Evolutionary conservation across 2,888 invertebrate species (phyloP).

Genomic region (Nineta flava): DNA sequence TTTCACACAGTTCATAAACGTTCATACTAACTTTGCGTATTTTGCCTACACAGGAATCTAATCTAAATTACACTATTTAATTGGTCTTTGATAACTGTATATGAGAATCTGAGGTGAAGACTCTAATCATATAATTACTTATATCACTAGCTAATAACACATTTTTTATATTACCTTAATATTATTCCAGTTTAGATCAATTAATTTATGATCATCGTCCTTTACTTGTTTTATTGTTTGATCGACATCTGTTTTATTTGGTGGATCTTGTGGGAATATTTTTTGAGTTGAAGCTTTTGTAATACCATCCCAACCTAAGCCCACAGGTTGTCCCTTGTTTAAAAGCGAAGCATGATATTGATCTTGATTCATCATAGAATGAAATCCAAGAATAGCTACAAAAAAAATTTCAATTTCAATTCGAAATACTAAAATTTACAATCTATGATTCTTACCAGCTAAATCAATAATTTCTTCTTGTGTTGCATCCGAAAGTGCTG

Average conservation of each 20-base stretch:
- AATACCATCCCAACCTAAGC: slow-evolving; percentile 85
- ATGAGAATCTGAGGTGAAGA: too few species aligned
- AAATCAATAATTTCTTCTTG: slow-evolving; percentile 98
- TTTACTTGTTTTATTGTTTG: slow-evolving; percentile 78
- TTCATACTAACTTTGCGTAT: too few species aligned
- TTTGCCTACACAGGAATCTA: too few species aligned
- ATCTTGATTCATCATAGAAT: slow-evolving; percentile 99
- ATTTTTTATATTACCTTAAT: slow-evolving; percentile 68
- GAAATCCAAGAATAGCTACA: slow-evolving; percentile 93
- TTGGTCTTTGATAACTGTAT: too few species aligned
- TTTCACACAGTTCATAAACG: too few species aligned
- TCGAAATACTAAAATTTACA: slow-evolving; percentile 5
- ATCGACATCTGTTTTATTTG: slow-evolving; percentile 92
- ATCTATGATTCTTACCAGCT: slow-evolving; percentile 47
- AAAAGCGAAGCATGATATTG: slow-evolving; percentile 94
- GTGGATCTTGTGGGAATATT: slow-evolving; percentile 84
- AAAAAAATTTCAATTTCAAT: neutral
- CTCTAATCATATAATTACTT: too few species aligned
- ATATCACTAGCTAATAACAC: neutral
- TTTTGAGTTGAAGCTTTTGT: slow-evolving; percentile 89
- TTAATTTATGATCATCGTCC: slow-evolving; percentile 73
- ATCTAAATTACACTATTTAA: too few species aligned
- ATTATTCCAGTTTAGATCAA: slow-evolving; percentile 97
- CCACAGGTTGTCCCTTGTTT: slow-evolving; percentile 81
- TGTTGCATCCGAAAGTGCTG: slow-evolving; percentile 71